phyloP scores from a whole-genome alignment of 2,888 invertebrate genomes.

The Zelleria hepariella region DNA sequence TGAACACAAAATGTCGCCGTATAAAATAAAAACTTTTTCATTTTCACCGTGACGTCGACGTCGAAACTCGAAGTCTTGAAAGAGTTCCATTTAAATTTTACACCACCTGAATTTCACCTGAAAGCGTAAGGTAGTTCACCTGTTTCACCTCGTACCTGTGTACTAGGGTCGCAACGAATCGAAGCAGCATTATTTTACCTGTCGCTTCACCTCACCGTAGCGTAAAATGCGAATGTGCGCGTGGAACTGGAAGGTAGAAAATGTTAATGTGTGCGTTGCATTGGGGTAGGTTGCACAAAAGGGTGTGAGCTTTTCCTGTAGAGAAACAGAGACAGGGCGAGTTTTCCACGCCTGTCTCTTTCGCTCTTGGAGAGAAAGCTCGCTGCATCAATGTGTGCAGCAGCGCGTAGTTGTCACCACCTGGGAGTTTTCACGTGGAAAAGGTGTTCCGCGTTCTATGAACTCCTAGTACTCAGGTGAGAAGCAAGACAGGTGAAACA shows the following conservation, averaged over 20 bases:
- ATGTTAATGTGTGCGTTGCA: constrained; percentile 9
- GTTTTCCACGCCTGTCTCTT: background rate
- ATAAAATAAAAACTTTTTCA: background rate
- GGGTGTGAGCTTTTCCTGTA: background rate
- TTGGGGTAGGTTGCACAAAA: constrained; percentile 9
- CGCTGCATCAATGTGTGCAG: background rate
- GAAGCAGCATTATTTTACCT: constrained; percentile 30
- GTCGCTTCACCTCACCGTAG: constrained; percentile 15
- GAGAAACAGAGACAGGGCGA: background rate
- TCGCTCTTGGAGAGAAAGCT: background rate
- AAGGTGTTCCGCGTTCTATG: constrained; percentile 37
- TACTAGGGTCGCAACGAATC: constrained; percentile 44
- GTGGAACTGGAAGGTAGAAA: background rate
- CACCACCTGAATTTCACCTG: constrained; percentile 8
- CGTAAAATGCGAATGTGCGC: constrained; percentile 3
- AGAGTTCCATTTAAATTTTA: background rate
- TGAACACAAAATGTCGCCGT: background rate
- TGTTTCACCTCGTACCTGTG: constrained; percentile 43
- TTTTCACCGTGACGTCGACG: background rate
- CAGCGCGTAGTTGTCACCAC: background rate
- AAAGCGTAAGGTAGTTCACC: constrained; percentile 35
- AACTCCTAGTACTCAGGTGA: constrained; percentile 57
- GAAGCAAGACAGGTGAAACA: constrained; percentile 61
- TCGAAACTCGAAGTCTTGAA: too few relatives aligned
- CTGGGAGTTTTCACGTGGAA: constrained; percentile 24